Base-by-base conservation (phyloP, 2,888 invertebrate genomes). In the Synanthedon tipuliformis region DNA sequence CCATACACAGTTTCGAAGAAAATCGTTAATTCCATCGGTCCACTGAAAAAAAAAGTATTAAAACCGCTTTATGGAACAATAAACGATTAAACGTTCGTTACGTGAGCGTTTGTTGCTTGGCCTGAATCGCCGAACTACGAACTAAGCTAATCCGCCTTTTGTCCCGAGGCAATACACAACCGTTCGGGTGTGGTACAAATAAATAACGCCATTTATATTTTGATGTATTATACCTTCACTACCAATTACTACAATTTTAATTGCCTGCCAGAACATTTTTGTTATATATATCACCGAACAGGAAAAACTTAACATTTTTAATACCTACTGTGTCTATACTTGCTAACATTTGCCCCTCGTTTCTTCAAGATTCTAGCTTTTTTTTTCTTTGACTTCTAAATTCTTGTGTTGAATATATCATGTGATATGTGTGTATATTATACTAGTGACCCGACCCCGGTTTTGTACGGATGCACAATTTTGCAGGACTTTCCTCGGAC, bases 191-290 rank as follows among this genome's bases (percentile, higher is more conserved):
- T 68, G 71, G 67, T 72, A 71, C 62, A 71, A 76, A 74, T 71
- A 75, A 73, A 78, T 76, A 72, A 69, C 75, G 61, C 60, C 60
- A 63, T 34, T 34, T 68, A 67, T 66, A 68, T 67, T 68, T 66
- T 61, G 63, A 59, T 66, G 59, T 66, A 65, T 70, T 65, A 60
- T 63, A 65, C 63, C 60, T 65, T 69, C 67, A 68, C 65, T 68
- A 72, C 71, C 73, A 75, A 78, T 77, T 75, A 78, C 75, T 71
- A 72, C 69, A 68, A 72, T 75, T 78, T 80, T 75, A 76, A 66
- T 67, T 67, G 66, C 66, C 71, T 67, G 73, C 70, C 69, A 69
- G 65, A 59, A 57, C 15, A 65, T 62, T 71, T 41, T 66, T 66
- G 65, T 71, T 73, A 71, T 49, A 15, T 45, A 13, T 34, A 34